Base-by-base conservation (phyloP, 2,797 vertebrate genomes). In the Clarias platycephalus region DNA sequence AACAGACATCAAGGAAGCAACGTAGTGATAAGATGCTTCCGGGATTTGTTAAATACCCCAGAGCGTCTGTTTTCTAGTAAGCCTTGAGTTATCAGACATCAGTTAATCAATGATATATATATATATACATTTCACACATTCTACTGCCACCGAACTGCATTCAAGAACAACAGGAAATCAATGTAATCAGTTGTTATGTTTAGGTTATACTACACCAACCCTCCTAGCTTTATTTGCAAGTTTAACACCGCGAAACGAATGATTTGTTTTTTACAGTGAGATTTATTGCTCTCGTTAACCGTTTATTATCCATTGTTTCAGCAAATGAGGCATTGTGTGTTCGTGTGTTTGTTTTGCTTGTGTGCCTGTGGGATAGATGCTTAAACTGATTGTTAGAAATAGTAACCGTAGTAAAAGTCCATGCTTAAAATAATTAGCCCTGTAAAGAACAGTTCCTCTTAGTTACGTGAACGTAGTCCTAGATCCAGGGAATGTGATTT, bases 401-500 rank as follows among this genome's bases (percentile, higher is more conserved):
- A 81, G 49, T 78, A 60, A 77, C 70, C 58, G 26, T 81, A 63
- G n/a, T 40, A 34, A 18, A 53, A 40, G 20, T 26, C 34, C 16
- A 40, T 78, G 79, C 66, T 80, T 68, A 44, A 79, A 71, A 72
- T 26, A 63, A 60, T 31, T 57, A 74, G 31, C 26, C 37, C 34
- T 22, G 34, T 60, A 75, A 3, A 37, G 26, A 86, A 88, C 88
- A 83, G 74, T 79, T 77, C 24, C 80, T 34, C 53, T 84, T 79
- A 57, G 86, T 86, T 68, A 28, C 24, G 9, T 31, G 31, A 40
- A 83, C 82, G 84, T 75, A 80, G 84, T 88, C 87, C 40, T 84
- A 89, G 86, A 86, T 88, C 82, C 70, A 67, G 77, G 82, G 84
- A 86, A 80, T 88, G 86, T 81, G 70, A 77, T 72, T 83, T 78